Conservation (phyloP, 2,888 invertebrate species). For the Homarus gammarus region DNA sequence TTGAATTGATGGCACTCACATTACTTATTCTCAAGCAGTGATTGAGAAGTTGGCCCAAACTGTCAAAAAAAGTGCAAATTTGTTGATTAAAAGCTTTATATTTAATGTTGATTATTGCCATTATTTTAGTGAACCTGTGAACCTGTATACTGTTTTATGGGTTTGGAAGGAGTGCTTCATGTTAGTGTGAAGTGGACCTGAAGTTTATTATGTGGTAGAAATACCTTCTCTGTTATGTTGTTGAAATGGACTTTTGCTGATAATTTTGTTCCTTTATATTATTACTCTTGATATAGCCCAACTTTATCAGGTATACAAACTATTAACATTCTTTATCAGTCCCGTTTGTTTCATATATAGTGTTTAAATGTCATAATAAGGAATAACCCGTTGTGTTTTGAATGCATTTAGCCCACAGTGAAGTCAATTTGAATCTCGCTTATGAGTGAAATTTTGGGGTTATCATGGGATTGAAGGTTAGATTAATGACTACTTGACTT, state of each 20-base stretch:
- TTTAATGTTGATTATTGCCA: constrained; percentile 63
- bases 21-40: constrained; percentile 43
- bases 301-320: constrained; percentile 65
- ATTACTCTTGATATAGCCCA: constrained; percentile 63
- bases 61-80: constrained; percentile 67
- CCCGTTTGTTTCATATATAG: constrained; percentile 68
- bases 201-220: constrained; percentile 60
- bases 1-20: constrained; percentile 12
- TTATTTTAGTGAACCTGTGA: constrained; percentile 60
- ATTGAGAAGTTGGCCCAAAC: constrained; percentile 56
- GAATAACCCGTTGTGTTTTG: constrained; percentile 65
- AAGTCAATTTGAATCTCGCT: constrained; percentile 68
- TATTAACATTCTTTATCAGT: constrained; percentile 69
- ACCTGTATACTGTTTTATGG: constrained; percentile 61
- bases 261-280: constrained; percentile 65
- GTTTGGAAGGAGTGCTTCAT: constrained; percentile 65
- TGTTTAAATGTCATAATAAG: constrained; percentile 67
- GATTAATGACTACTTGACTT: constrained; percentile 62
- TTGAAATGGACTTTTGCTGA: constrained; percentile 64
- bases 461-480: constrained; percentile 48
- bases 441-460: constrained; percentile 54
- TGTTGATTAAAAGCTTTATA: constrained; percentile 61
- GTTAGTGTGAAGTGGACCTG: constrained; percentile 59
- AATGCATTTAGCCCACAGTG: constrained; percentile 72
- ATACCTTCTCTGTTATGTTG: constrained; percentile 64